Conservation (phyloP, 2,888 invertebrate species). For the Philhelius pedissequus region DNA sequence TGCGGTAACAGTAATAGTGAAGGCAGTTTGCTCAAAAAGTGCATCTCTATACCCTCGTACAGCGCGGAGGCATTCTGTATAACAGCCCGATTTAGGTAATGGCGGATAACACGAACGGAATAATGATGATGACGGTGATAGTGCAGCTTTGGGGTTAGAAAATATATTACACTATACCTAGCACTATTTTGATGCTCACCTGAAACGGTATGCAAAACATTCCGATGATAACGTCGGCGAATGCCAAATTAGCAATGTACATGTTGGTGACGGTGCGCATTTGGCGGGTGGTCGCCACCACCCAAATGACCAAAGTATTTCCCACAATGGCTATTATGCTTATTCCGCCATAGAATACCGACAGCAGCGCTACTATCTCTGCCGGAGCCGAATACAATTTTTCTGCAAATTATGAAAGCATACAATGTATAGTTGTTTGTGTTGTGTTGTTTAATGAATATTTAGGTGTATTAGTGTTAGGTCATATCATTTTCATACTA, state of each 20-base stretch:
- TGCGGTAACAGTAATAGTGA: background rate
- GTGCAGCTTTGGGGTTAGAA: conserved; percentile 46
- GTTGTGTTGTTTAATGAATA: conserved; percentile 41
- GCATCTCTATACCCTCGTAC: background rate
- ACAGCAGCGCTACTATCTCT: conserved; percentile 86
- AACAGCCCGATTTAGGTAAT: conserved; percentile 36
- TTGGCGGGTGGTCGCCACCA: conserved; percentile 87
- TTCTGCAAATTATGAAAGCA: conserved; percentile 77
- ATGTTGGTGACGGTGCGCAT: conserved; percentile 93
- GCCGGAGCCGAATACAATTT: conserved; percentile 87
- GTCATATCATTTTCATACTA: conserved; percentile 63
- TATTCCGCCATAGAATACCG: conserved; percentile 89
- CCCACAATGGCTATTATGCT: conserved; percentile 90
- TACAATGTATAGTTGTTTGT: conserved; percentile 6
- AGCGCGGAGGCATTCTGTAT: no score
- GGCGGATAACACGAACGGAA: conserved; percentile 28
- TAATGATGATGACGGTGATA: conserved; percentile 37
- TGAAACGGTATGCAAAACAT: conserved; percentile 91
- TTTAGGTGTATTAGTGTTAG: conserved; percentile 15
- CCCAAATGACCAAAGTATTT: conserved; percentile 91
- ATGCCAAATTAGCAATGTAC: conserved; percentile 91
- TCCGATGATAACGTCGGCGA: conserved; percentile 92
- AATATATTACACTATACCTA: conserved; percentile 58
- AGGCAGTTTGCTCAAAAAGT: background rate
- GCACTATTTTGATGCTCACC: conserved; percentile 76